Percentiles rank a stretch among this genome's conserved stretches.
These are phyloP conservation scores for Pristionchus japonicus DNA, from an alignment of 2,888 invertebrate species.

Conservation along the genomic window DNA sequence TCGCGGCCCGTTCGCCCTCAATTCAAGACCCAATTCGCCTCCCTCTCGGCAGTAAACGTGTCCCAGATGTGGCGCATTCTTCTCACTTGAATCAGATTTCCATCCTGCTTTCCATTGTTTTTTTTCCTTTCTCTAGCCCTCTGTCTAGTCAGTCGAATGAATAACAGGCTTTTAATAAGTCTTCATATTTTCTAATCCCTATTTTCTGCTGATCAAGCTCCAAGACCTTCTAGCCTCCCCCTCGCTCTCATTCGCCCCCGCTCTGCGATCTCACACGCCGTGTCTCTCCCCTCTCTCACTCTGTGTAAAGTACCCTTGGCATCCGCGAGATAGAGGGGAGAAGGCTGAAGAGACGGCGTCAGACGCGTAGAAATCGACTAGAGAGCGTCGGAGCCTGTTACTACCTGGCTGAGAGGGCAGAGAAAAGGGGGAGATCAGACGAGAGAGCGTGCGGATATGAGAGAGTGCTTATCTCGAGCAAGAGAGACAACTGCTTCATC, in stretches of 20 bases:
- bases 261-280: neutral
- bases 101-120: neutral
- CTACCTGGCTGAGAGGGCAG: constrained; percentile 33
- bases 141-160: too few relatives aligned
- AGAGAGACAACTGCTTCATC: constrained; percentile 28
- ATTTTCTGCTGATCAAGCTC: neutral
- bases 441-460: neutral
- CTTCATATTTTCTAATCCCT: neutral
- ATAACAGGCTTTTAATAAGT: too few relatives aligned
- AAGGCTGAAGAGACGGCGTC: neutral
- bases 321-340: neutral
- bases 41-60: neutral
- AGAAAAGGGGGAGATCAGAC: constrained; percentile 46
- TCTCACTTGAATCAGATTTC: too few relatives aligned
- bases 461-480: constrained; percentile 1
- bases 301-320: constrained; percentile 42
- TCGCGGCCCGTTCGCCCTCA: neutral
- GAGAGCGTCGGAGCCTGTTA: neutral
- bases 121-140: neutral
- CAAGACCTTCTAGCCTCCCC: neutral
- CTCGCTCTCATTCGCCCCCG: constrained; percentile 25
- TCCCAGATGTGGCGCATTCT: constrained; percentile 3
- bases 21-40: neutral
- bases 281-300: constrained; percentile 5
- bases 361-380: neutral